Base-by-base conservation (phyloP, 64 coral and sea anemone species). In the Pachyseris speciosa region DNA sequence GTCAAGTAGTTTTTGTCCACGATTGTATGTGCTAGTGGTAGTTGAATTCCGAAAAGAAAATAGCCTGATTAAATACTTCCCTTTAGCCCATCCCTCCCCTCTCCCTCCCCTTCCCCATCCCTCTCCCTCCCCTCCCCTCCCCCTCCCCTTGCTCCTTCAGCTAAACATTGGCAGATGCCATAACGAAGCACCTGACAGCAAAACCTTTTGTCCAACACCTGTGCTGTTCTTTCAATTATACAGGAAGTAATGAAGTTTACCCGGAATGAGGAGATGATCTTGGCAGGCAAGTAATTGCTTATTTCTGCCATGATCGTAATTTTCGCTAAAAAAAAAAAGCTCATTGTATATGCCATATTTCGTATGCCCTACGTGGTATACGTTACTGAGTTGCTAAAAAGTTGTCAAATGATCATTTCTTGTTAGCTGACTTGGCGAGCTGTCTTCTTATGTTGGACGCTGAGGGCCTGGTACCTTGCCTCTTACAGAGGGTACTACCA, bases 361-460 rank as follows among this genome's bases (percentile, higher is more conserved):
- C n/a, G n/a, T n/a, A 27, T 33, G n/a, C 31, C 64, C 5, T 27
- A 3, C 41, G 39, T 51, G 3, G 26, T 7, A 55, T 52, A 5
- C 37, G 24, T 0, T 26, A 32, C 34, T 24, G 78, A 59, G 17
- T 83, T 24, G 27, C 26, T 36, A 15, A 7, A 22, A 6, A 69
- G 10, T 69, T 69, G 31, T 86, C 22, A 20, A 0, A 37, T 55
- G 28, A 17, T 64, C 48, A 4, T 16, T 30, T 66, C n/a, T 61
- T 55, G 9, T 8, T 37, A 91, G 88, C 88, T 37, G 88, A 91
- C 22, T 24, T 83, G 2, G 27, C 61, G 5, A 91, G 76, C 16
- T 70, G 75, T 57, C 76, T 91, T 28, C 63, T 91, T 17, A 69
- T 71, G 37, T 78, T 91, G 67, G 64, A 91, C 36, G 64, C 76